Base-by-base conservation (phyloP, 2,113 vertebrate species). In the Piprites chloris region DNA sequence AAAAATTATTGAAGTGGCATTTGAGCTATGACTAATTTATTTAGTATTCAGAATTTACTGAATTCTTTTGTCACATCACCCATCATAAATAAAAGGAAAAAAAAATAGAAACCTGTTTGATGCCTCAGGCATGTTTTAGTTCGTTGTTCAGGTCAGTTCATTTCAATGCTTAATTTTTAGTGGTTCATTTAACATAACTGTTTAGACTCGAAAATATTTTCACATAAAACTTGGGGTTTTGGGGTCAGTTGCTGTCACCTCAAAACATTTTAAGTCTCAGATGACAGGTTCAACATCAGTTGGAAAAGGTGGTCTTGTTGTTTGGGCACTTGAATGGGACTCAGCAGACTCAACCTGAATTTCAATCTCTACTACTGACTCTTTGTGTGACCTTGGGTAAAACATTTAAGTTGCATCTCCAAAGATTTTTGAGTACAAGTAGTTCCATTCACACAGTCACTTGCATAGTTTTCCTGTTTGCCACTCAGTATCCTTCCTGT, bases 61-160 rank as follows among this genome's bases (percentile, higher is more conserved):
- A 96, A 95, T 91, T 96, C 82, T 95, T 97, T 95, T 97, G 95
- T 97, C 95, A 95, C 95, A 96, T 96, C 80, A 90, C 93, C 95
- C 90, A 67, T 90, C 89, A 85, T 96, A 98, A 98, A 97, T 95
- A 98, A 98, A 97, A 90, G 44, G 93, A 96, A 96, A 98, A 96
- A 98, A 96, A 97, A 95, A 89, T n/a, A 96, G 91, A 97, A 98
- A 97, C 96, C 93, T 97, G 97, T 96, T 91, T 95, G 92, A 87
- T 90, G 98, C 98, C 98, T 97, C 91, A 92, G 97, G 97, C 97
- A 81, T 89, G 71, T 96, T 97, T 98, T 90, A 86, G 79, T 96
- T 95, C 95, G 84, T 83, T 97, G 97, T 95, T 97, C 97, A 97
- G 98, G 97, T 98, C 97, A 98, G 94, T 98, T 98, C 97, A 97